phyloP scores from a whole-genome alignment of 2,888 invertebrate genomes.

The Platerodrilus igneus region DNA sequence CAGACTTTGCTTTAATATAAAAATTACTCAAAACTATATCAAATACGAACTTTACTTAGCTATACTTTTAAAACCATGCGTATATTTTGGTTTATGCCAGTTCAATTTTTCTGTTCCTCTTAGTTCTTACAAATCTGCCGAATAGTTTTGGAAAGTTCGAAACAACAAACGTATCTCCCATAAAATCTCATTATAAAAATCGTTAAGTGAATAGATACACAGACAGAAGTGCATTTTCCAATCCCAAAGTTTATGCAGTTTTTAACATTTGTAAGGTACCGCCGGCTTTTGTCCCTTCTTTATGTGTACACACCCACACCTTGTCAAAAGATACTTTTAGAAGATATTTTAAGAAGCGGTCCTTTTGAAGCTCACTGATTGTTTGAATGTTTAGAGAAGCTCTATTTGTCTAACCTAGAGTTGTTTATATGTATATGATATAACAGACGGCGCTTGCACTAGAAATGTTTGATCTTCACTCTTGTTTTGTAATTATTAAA shows the following conservation, averaged over 20 bases:
- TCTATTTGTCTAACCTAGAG: constrained; percentile 39
- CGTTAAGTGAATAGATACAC: constrained; percentile 11
- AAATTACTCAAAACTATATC: too few species aligned
- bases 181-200: too few species aligned
- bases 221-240: background rate
- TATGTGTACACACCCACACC: constrained; percentile 16
- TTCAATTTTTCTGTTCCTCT: too few species aligned
- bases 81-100: too few species aligned
- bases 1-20: too few species aligned
- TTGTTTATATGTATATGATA: constrained; percentile 35
- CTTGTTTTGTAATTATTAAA: too few species aligned
- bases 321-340: constrained; percentile 19
- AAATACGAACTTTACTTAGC: too few species aligned
- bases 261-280: constrained; percentile 10
- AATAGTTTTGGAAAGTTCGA: too few species aligned
- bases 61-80: too few species aligned
- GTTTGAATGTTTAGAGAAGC: constrained; percentile 41
- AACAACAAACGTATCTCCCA: too few species aligned
- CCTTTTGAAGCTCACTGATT: constrained; percentile 37
- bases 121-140: too few species aligned
- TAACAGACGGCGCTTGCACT: constrained; percentile 24
- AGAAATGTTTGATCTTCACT: too few species aligned
- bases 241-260: background rate
- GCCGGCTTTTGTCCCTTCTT: constrained; percentile 18
- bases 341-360: constrained; percentile 29